These are phyloP conservation scores for Channa argus DNA, from an alignment of 2,113 vertebrate genomes.

Conservation along the genomic window DNA sequence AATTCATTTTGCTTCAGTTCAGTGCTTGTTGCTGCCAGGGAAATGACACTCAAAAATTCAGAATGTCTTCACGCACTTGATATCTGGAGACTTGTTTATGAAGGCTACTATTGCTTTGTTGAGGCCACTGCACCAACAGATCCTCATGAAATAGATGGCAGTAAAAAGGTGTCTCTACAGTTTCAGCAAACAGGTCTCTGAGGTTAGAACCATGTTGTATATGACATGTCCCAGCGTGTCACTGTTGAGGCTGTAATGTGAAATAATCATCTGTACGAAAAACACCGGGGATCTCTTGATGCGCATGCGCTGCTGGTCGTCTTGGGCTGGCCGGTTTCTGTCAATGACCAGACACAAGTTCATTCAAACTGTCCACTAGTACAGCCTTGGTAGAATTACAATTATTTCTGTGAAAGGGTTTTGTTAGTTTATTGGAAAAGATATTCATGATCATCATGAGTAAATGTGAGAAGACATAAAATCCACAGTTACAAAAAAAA, in stretches of 20 bases:
- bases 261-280: slow-evolving; percentile 95
- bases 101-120: slow-evolving; percentile 77
- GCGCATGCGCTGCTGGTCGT: slow-evolving; percentile 77
- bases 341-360: slow-evolving; percentile 41
- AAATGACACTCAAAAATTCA: slow-evolving; percentile 37
- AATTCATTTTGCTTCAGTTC: slow-evolving; percentile 73
- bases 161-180: slow-evolving; percentile 60
- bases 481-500: not conserved
- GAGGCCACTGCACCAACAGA: slow-evolving; percentile 54
- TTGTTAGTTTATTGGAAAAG: not conserved
- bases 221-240: slow-evolving; percentile 32
- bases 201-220: slow-evolving; percentile 54
- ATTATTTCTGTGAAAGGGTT: not conserved
- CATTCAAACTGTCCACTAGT: not conserved
- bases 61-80: slow-evolving; percentile 44
- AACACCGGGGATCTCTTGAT: slow-evolving; percentile 87
- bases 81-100: slow-evolving; percentile 60
- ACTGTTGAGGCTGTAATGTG: slow-evolving; percentile 81
- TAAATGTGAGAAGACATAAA: not conserved
- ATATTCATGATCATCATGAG: too few relatives aligned
- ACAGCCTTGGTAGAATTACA: not conserved
- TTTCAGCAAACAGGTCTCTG: slow-evolving; percentile 56
- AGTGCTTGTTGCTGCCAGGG: slow-evolving; percentile 66
- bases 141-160: slow-evolving; percentile 67
- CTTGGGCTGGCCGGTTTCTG: slow-evolving; percentile 86